Evolutionary conservation across 2,797 vertebrate species (phyloP).

Genomic region (Rhinoraja longicauda): DNA sequence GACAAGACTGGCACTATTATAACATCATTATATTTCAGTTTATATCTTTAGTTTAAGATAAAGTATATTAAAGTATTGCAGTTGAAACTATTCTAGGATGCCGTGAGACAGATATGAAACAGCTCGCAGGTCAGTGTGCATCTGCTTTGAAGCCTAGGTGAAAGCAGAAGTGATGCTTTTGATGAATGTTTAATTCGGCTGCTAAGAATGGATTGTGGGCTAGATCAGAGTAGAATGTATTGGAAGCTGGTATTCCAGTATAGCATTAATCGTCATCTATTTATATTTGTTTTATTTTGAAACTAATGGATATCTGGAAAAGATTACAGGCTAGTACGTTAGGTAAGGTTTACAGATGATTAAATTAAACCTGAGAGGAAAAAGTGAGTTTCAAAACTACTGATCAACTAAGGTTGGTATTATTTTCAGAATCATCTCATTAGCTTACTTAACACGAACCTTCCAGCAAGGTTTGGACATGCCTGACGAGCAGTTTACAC

Average conservation of each 20-base stretch:
- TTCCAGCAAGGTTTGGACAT: not conserved
- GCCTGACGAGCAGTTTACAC: not conserved
- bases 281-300: not conserved
- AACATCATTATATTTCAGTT: not conserved
- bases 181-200: not conserved
- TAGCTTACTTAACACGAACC: not conserved
- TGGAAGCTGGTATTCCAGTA: not conserved
- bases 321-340: not conserved
- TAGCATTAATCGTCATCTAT: not conserved
- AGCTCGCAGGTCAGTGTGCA: not conserved
- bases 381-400: not conserved
- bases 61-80: not conserved
- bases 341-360: not conserved
- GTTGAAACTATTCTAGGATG: not conserved
- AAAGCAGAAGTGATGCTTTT: not conserved
- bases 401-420: not conserved
- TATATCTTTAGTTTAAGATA: slow-evolving; percentile 25
- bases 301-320: slow-evolving; percentile 25
- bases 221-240: not conserved
- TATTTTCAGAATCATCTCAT: not conserved
- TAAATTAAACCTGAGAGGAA: slow-evolving; percentile 10
- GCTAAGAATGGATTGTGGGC: not conserved
- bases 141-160: not conserved
- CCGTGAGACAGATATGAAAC: not conserved
- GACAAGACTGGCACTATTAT: not conserved